Percentiles rank a stretch among this genome's conserved stretches.
Conservation (phyloP, 2,113 vertebrate species). For the Butorides virescens region DNA sequence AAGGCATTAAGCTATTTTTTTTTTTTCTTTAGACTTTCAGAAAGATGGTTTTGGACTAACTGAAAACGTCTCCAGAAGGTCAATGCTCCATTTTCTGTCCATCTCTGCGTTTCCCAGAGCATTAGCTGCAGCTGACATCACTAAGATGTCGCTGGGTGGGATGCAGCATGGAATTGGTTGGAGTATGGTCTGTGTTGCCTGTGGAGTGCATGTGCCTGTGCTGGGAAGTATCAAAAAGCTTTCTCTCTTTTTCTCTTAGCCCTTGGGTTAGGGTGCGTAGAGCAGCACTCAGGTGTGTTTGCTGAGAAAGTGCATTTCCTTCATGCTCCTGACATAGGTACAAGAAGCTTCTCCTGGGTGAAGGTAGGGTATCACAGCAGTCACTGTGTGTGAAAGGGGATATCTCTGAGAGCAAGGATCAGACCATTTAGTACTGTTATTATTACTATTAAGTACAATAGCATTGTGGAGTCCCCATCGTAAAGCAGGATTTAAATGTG, state of each 20-base stretch:
- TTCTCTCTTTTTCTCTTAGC: neutral
- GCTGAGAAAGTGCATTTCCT: neutral
- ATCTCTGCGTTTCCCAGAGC: neutral
- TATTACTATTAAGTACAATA: neutral
- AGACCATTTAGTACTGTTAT: neutral
- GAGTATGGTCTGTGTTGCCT: accelerated
- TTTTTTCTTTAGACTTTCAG: neutral
- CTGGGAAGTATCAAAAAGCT: neutral
- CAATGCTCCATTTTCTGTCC: neutral
- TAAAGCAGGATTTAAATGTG: neutral
- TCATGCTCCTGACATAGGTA: neutral
- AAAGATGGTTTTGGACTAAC: neutral
- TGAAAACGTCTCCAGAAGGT: neutral
- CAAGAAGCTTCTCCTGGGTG: neutral
- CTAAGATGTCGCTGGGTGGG: accelerated
- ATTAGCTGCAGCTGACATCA: neutral
- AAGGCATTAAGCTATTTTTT: neutral
- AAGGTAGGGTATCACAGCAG: neutral
- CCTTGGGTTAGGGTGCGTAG: neutral
- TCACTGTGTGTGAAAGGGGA: neutral
- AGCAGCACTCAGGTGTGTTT: neutral
- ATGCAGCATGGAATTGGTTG: neutral
- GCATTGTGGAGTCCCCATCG: neutral
- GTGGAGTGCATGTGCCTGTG: accelerated
- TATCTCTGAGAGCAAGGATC: neutral